Evolutionary conservation across 2,797 vertebrate species (phyloP).

Genomic region (Phataginus tetradactyla): DNA sequence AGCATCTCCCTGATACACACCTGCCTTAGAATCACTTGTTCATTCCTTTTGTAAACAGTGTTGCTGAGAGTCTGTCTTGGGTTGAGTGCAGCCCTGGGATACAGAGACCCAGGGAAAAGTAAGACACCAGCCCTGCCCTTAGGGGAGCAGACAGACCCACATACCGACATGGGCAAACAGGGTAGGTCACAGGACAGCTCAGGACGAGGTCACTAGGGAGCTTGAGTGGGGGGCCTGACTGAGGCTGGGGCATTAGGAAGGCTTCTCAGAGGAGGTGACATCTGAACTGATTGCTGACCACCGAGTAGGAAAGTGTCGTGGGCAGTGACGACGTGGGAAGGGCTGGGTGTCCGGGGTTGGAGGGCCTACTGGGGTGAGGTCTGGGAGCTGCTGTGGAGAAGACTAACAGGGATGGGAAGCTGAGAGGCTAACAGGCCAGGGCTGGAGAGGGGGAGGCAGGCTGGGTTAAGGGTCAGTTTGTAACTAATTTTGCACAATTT

Average conservation of each 20-base stretch:
- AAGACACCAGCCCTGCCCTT: not conserved
- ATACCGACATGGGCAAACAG: rapidly evolving
- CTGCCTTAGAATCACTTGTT: rapidly evolving
- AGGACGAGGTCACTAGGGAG: rapidly evolving
- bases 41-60: rapidly evolving
- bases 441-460: not conserved
- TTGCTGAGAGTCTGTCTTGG: not conserved
- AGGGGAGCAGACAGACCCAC: rapidly evolving
- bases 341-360: not conserved
- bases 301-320: rapidly evolving
- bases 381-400: not conserved
- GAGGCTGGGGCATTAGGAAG: not conserved
- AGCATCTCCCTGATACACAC: no score
- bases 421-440: not conserved
- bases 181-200: rapidly evolving
- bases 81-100: rapidly evolving
- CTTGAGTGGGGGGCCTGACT: rapidly evolving
- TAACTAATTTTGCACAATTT: not conserved
- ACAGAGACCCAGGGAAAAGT: rapidly evolving
- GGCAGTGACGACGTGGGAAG: not conserved
- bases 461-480: rapidly evolving
- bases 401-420: no score
- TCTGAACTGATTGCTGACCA: not conserved
- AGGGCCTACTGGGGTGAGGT: no score
- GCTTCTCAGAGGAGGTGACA: not conserved